A percentile compares a stretch with the other conserved stretches of the same genome.
Evolutionary conservation across 2,888 invertebrate genomes (phyloP).

Genomic region (Cosmorhoe ocellata): DNA sequence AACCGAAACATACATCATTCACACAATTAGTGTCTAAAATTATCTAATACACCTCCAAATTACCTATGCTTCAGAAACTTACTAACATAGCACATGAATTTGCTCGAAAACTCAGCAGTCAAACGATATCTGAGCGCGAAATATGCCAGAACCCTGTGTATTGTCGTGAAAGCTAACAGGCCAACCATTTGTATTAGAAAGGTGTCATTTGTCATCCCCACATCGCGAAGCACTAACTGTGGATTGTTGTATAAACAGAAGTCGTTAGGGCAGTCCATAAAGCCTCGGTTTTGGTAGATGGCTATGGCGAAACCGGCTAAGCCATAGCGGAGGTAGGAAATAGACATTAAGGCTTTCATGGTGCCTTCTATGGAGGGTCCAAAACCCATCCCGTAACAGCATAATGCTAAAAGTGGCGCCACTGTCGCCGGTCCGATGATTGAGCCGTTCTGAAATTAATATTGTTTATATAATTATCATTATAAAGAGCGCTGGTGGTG

Average conservation of each 20-base stretch:
- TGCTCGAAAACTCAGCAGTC: constrained; percentile 80
- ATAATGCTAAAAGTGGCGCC: constrained; percentile 81
- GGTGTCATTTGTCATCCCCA: constrained; percentile 81
- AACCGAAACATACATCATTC: too few species aligned
- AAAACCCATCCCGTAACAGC: constrained; percentile 85
- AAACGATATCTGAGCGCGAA: constrained; percentile 82
- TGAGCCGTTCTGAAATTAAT: constrained; percentile 82
- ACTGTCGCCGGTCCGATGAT: constrained; percentile 81
- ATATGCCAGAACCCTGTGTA: constrained; percentile 80
- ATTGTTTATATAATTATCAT: too few species aligned
- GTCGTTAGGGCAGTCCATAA: constrained; percentile 83
- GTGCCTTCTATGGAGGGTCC: constrained; percentile 75
- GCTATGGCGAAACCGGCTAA: constrained; percentile 84
- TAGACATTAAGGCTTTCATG: constrained; percentile 81
- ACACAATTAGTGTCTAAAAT: too few species aligned
- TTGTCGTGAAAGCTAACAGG: constrained; percentile 79
- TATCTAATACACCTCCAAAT: too few species aligned
- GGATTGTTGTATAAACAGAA: constrained; percentile 83
- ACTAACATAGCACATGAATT: constrained; percentile 78
- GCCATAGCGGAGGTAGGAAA: constrained; percentile 86
- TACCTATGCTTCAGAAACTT: constrained; percentile 80
- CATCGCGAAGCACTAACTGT: constrained; percentile 83
- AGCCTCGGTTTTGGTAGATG: constrained; percentile 82
- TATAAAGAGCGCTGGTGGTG: too few species aligned
- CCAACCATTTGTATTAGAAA: constrained; percentile 82